These are phyloP conservation scores for Oncorhynchus mykiss DNA, from an alignment of 2,113 vertebrate species.

Conservation along the genomic window DNA sequence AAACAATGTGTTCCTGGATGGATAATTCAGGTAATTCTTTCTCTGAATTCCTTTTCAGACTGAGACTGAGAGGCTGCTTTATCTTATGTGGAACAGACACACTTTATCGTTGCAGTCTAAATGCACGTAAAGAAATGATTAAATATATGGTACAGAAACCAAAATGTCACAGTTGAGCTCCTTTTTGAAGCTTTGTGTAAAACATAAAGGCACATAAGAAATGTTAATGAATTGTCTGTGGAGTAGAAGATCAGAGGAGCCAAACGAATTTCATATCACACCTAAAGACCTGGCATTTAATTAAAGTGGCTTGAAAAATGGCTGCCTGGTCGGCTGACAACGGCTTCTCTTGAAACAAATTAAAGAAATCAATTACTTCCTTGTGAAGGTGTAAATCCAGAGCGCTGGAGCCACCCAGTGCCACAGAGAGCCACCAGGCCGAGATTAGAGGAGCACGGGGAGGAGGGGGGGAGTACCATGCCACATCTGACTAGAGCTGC, in stretches of 20 bases:
- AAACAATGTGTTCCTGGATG: neutral
- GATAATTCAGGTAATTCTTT: conserved; percentile 13
- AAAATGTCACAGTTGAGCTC: conserved; percentile 65
- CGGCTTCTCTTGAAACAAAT: conserved; percentile 70
- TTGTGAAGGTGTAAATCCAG: conserved; percentile 57
- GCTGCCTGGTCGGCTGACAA: conserved; percentile 69
- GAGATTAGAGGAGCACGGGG: neutral
- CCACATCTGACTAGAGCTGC: conserved; percentile 58
- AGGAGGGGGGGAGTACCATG: conserved; percentile 34
- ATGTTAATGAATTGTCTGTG: conserved; percentile 71
- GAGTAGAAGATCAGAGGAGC: conserved; percentile 68
- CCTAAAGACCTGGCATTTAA: conserved; percentile 76
- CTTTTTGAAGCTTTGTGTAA: conserved; percentile 65
- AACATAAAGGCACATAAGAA: conserved; percentile 58
- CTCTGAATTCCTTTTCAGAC: conserved; percentile 33
- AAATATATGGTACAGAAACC: conserved; percentile 44
- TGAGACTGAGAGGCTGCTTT: conserved; percentile 39
- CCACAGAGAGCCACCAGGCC: conserved; percentile 47
- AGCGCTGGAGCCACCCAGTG: conserved; percentile 43
- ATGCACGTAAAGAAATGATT: conserved; percentile 62
- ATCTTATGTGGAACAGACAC: conserved; percentile 61
- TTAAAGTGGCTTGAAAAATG: conserved; percentile 72
- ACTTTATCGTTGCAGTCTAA: conserved; percentile 59
- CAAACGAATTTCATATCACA: conserved; percentile 74
- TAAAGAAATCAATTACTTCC: conserved; percentile 74